Evolutionary conservation across 2,113 vertebrate species (phyloP), one percentile per base, ranked within the genome.

Genomic region (Chaetodon trifascialis): DNA sequence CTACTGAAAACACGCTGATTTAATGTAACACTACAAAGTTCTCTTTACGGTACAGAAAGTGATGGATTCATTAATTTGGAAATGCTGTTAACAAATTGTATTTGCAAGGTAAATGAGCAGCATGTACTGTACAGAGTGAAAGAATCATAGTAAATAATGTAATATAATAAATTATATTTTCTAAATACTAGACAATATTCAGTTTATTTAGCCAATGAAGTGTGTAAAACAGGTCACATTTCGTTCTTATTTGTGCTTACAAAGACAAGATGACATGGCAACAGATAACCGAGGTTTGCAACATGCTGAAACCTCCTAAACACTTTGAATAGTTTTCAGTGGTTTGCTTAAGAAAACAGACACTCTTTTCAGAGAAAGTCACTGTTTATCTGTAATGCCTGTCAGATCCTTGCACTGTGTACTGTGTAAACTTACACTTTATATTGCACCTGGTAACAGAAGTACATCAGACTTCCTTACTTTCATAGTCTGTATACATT

Each of bases 41-140:
- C 2, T 40, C 46, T 12, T 38, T 8, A 25, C 60, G 72, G 56
- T 14, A 34, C 7, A n/a, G 34, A 46, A 64, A 60, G 52, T 55
- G 4, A 4, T 30, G 42, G 10, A n/a, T 69, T 30, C 23, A 64
- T 63, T 30, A 36, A 30, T 4, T 12, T 21, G 14, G 16, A 83
- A 52, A 55, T 58, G 17, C 14, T 47, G 49, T 51, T 36, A 4
- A 59, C 9, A 15, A 17, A 40, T 16, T 25, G 2, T 47, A 56
- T 76, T 49, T 73, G 34, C 36, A 59, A 59, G 75, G 54, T 16
- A 55, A 86, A 66, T 76, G 19, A 83, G 30, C 11, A 10, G 10
- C 46, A 3, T 34, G 14, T 16, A 58, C 14, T 51, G 23, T 1
- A 30, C 55, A 78, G 51, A 55, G 17, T 17, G 46, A 52, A 63